Percentiles rank a stretch among this genome's conserved stretches.
Evolutionary conservation across 2,888 invertebrate species (phyloP).

Genomic region (Argyresthia albistria): DNA sequence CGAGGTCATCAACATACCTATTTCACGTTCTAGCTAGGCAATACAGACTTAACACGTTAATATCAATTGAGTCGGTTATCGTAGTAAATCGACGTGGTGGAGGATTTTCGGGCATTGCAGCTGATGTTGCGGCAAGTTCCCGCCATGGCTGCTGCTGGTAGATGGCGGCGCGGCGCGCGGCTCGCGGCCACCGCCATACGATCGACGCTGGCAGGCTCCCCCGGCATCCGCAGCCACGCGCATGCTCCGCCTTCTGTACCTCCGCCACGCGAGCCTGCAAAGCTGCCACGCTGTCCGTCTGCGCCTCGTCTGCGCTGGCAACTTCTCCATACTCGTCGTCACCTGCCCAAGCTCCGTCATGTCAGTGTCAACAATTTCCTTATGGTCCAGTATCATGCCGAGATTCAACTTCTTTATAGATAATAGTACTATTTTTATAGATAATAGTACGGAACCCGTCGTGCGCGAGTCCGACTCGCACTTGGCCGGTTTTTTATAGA

Average conservation of each 20-base stretch:
- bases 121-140: too few species aligned
- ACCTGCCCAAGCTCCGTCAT: slow-evolving; percentile 43
- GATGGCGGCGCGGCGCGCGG: not conserved
- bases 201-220: not conserved
- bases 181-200: not conserved
- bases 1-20: too few species aligned
- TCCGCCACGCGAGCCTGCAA: slow-evolving; percentile 39
- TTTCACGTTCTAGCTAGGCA: too few species aligned
- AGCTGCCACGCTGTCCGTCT: slow-evolving; percentile 44
- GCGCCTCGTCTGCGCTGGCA: too few species aligned
- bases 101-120: too few species aligned
- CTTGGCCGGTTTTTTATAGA: too few species aligned
- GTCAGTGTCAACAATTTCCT: slow-evolving; percentile 59
- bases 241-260: slow-evolving; percentile 39
- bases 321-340: slow-evolving; percentile 25
- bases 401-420: slow-evolving; percentile 51
- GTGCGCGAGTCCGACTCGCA: too few species aligned
- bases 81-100: too few species aligned
- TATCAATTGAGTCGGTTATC: too few species aligned
- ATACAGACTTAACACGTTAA: too few species aligned
- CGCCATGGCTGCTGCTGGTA: not conserved
- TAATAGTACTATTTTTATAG: too few species aligned
- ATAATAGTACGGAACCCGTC: too few species aligned
- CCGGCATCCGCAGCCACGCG: slow-evolving; percentile 22
- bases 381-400: slow-evolving; percentile 65